Evolutionary conservation across 1,140 invertebrate species (phyloP).

Genomic region (Drosophila mauritiana): DNA sequence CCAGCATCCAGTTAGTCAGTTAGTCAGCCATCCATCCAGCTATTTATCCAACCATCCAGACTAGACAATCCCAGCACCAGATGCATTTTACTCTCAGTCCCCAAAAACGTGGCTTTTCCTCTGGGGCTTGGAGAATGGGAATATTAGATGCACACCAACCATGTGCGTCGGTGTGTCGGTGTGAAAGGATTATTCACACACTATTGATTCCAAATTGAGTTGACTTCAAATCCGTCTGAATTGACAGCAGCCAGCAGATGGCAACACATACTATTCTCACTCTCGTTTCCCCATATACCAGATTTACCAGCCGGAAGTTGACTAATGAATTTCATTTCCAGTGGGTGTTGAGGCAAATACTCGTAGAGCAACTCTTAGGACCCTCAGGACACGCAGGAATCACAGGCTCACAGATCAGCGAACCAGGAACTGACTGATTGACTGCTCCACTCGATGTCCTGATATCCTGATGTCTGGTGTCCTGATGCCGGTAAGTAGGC

Average conservation of each 20-base stretch:
- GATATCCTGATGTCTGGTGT: conserved; percentile 1
- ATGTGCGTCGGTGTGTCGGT: conserved; percentile 42
- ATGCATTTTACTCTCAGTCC: conserved; percentile 35
- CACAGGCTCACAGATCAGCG: conserved; percentile 8
- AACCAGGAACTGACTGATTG: conserved; percentile 34
- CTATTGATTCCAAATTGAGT: conserved; percentile 84
- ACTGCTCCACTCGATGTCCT: conserved; percentile 20
- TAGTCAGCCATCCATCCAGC: conserved; percentile 7
- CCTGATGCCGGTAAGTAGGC: conserved; percentile 55
- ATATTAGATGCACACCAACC: conserved; percentile 6
- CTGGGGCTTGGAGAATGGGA: neutral
- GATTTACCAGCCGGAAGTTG: conserved; percentile 66
- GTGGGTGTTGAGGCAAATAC: conserved; percentile 77
- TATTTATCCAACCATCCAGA: conserved; percentile 15
- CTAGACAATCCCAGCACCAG: conserved; percentile 52
- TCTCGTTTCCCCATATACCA: neutral
- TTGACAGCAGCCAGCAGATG: conserved; percentile 76
- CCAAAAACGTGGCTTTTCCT: neutral
- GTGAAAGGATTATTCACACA: conserved; percentile 83
- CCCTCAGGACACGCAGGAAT: neutral
- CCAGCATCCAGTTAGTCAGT: conserved; percentile 17
- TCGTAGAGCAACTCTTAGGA: conserved; percentile 62
- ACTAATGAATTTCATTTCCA: conserved; percentile 83
- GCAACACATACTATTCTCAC: conserved; percentile 32
- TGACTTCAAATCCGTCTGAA: conserved; percentile 82